Conservation (phyloP, 2,888 invertebrate species). For the Holacanthella duospinosa region DNA sequence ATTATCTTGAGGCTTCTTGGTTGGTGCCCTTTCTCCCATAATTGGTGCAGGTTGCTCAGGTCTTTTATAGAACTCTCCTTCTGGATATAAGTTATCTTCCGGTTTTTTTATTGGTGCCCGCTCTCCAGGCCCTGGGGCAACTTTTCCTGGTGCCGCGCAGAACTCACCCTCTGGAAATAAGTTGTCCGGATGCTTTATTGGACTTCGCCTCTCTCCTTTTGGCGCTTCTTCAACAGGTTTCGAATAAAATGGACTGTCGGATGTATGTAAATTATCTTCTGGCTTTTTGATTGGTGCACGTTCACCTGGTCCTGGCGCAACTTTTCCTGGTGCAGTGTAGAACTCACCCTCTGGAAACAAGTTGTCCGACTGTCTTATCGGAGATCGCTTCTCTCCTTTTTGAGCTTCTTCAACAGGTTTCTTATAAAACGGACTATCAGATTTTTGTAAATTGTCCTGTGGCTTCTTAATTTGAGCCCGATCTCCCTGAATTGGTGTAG, state of each 20-base stretch:
- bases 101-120: too few species aligned
- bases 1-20: conserved; percentile 47
- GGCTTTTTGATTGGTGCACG: conserved; percentile 40
- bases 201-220: too few species aligned
- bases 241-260: conserved; percentile 43
- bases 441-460: conserved; percentile 44
- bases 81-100: too few species aligned
- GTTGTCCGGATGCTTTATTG: too few species aligned
- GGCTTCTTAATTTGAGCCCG: conserved; percentile 40
- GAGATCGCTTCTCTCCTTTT: conserved; percentile 29
- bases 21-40: conserved; percentile 41
- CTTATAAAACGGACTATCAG: conserved; percentile 41
- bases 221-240: conserved; percentile 48
- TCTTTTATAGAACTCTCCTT: conserved; percentile 50
- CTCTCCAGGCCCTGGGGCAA: too few species aligned
- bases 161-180: too few species aligned
- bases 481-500: conserved; percentile 38
- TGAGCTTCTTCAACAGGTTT: conserved; percentile 38
- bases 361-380: conserved; percentile 45
- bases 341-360: conserved; percentile 43
- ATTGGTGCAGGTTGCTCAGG: conserved; percentile 41
- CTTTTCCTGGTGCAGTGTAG: conserved; percentile 39
- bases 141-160: too few species aligned
- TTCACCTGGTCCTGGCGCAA: conserved; percentile 33
- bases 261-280: conserved; percentile 36